Conservation (phyloP, 2,113 vertebrate genomes). For the Herpailurus yagouaroundi region DNA sequence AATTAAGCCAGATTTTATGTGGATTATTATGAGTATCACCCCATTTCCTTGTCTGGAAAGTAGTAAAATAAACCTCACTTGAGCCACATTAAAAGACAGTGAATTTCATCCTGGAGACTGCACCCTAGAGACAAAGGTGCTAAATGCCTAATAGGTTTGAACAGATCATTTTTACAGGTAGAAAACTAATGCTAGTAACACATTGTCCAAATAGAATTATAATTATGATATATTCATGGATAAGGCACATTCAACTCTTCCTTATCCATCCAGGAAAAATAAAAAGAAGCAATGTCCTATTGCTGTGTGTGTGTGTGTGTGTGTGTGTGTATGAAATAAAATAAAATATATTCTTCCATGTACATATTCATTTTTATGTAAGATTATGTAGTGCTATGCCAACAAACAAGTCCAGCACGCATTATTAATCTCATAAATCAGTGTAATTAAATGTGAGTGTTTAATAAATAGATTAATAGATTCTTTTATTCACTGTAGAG, state of each 20-base stretch:
- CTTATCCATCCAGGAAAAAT: not conserved
- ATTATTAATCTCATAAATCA: constrained; percentile 50
- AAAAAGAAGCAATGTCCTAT: not conserved
- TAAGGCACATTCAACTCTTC: constrained; percentile 15
- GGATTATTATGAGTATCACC: not conserved
- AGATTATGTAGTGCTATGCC: not conserved
- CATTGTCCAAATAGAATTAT: constrained; percentile 2
- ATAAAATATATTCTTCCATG: not conserved
- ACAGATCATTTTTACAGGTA: not conserved
- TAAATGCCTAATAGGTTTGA: constrained; percentile 45
- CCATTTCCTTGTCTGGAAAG: constrained; percentile 35
- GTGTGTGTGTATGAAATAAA: not conserved
- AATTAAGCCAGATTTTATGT: constrained; percentile 47
- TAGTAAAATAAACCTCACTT: constrained; percentile 18
- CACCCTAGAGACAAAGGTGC: not conserved
- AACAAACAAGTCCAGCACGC: not conserved
- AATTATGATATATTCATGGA: constrained; percentile 36
- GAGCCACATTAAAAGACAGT: not conserved
- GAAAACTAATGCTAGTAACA: not conserved
- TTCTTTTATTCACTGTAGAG: not conserved
- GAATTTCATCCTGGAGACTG: not conserved
- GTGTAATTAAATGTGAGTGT: constrained; percentile 46
- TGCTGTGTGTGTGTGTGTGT: not conserved
- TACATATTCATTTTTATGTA: not conserved
- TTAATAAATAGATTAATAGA: constrained; percentile 29